A percentile compares a stretch with the other conserved stretches of the same genome.
Evolutionary conservation across 2,113 vertebrate genomes (phyloP).

Genomic region (Silurus asotus): DNA sequence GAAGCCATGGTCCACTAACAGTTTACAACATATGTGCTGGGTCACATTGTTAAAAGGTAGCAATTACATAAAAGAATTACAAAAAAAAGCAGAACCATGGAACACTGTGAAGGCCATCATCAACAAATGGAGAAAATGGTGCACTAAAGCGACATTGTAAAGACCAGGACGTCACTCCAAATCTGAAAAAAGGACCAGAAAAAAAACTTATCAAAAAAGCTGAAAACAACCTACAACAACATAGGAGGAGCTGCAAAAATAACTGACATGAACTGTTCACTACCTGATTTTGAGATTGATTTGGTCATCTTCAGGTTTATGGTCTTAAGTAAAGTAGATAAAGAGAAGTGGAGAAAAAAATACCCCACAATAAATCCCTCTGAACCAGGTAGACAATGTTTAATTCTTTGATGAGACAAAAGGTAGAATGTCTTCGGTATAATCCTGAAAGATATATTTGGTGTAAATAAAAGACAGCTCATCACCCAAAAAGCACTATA

Average conservation of each 20-base stretch:
- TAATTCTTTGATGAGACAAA: background rate
- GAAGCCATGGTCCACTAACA: background rate
- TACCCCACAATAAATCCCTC: background rate
- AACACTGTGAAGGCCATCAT: background rate
- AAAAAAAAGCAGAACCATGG: background rate
- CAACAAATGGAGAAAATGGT: background rate
- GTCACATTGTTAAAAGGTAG: background rate
- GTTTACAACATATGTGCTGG: background rate
- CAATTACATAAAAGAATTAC: background rate
- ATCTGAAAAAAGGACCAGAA: background rate
- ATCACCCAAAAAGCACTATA: background rate
- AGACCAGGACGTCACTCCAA: background rate
- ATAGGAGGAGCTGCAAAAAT: background rate
- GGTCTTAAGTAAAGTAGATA: background rate
- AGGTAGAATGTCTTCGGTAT: background rate
- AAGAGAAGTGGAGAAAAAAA: background rate
- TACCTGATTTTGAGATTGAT: background rate
- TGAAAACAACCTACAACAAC: background rate
- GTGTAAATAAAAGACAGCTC: background rate
- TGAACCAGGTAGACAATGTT: background rate
- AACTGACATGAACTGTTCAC: background rate
- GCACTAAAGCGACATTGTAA: background rate
- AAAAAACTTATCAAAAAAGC: background rate
- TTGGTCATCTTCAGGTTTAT: background rate
- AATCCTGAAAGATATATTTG: background rate